phyloP scores from a whole-genome alignment of 2,113 vertebrate species.

The Labeo catla region DNA sequence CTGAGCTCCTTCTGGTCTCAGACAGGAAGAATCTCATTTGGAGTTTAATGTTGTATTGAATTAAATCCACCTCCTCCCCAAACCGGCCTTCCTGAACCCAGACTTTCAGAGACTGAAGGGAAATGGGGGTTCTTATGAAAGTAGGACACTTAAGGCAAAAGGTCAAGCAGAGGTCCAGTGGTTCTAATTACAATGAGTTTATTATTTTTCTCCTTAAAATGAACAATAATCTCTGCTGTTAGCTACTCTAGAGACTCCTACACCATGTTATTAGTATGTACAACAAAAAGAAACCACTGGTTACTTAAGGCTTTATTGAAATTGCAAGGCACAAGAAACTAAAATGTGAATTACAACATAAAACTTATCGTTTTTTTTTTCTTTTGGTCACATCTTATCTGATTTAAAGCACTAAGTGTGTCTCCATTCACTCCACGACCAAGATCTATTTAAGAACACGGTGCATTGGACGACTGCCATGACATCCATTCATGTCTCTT shows the following conservation, averaged over 20 bases:
- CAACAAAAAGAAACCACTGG: not conserved
- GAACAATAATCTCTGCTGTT: not conserved
- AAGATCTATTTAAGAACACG: constrained; percentile 32
- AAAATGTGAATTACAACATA: not conserved
- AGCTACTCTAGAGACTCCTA: not conserved
- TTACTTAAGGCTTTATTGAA: not conserved
- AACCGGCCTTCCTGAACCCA: constrained; percentile 47
- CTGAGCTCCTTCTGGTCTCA: constrained; percentile 40
- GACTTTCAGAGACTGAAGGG: constrained; percentile 27
- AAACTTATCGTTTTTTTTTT: not conserved
- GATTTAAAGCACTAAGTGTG: not conserved
- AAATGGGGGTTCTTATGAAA: constrained; percentile 28
- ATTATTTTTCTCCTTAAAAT: not conserved
- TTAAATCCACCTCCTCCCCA: constrained; percentile 39
- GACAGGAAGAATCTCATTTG: constrained; percentile 61
- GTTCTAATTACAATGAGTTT: constrained; percentile 9
- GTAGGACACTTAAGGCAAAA: constrained; percentile 19
- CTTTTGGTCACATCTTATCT: not conserved
- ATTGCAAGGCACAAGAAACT: not conserved
- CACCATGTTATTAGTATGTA: not conserved
- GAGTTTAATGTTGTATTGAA: constrained; percentile 57
- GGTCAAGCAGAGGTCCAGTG: constrained; percentile 29
- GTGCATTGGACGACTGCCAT: constrained; percentile 23
- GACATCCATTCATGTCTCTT: constrained; percentile 24
- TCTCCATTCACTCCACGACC: not conserved